Conservation (phyloP, 2,113 vertebrate species). For the Periophthalmodon schlosseri region DNA sequence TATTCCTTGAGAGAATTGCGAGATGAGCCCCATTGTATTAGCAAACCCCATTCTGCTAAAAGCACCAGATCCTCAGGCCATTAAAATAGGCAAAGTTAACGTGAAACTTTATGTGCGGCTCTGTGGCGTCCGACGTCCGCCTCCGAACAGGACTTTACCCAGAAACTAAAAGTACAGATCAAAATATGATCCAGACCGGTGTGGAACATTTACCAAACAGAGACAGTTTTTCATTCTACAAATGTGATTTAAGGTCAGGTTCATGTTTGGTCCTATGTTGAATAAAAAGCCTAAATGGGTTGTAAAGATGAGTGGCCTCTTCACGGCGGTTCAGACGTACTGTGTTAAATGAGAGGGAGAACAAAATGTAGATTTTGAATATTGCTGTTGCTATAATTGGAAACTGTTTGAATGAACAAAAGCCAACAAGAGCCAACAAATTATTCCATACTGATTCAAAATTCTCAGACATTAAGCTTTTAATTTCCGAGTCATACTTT, state of each 20-base stretch:
- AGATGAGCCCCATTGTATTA: conserved; percentile 82
- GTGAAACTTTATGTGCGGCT: background rate
- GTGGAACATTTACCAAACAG: background rate
- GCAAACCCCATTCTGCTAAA: conserved; percentile 57
- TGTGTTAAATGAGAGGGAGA: background rate
- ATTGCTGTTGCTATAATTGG: conserved; percentile 6
- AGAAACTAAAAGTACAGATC: background rate
- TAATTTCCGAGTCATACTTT: conserved; percentile 72
- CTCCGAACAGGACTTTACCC: background rate
- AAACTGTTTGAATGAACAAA: conserved; percentile 14
- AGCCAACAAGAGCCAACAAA: conserved; percentile 42
- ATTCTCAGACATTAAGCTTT: conserved; percentile 69
- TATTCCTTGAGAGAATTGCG: conserved; percentile 82
- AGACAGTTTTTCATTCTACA: no score
- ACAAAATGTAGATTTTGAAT: background rate
- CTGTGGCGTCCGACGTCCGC: background rate
- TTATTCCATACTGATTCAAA: conserved; percentile 69
- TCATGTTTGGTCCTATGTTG: background rate
- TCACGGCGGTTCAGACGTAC: background rate
- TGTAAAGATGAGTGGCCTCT: background rate
- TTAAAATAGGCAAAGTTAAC: conserved; percentile 30
- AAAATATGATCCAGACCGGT: background rate
- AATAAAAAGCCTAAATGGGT: background rate
- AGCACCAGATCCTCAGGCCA: conserved; percentile 55
- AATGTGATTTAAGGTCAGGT: background rate